Evolutionary conservation across 2,888 invertebrate species (phyloP), one percentile per base, ranked within the genome.

Genomic region (Brachypterus glaber): DNA sequence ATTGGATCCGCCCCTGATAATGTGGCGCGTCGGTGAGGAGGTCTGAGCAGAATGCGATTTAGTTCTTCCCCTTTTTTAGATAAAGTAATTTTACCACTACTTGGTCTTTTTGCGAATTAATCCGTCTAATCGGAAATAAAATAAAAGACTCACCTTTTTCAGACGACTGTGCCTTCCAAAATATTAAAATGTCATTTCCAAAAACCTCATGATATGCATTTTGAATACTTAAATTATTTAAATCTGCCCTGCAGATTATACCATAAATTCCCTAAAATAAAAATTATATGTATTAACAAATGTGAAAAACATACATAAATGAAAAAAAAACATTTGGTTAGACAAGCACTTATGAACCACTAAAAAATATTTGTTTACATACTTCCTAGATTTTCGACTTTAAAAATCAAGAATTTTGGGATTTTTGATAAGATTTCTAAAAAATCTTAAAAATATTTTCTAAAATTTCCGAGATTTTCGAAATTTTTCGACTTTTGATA

Each of bases 231-330:
- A 21, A 29, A 32, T 43, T 39, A 35, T 50, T 48, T 16, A 44
- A 26, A 12, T 44, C 45, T 27, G 48, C 44, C 40, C 48, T 53
- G 40, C 54, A 54, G 18, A 59, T 39, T 31, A 57, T 47, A 17
- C 51, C 50, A 44, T 59, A 60, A 14, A 53, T 55, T 41, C 46
- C 51, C 60, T 59, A 45, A 21, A 55, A 51, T 30, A 40, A 7
- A 37, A 13, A 29, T 9, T 17, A 5, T 34, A 27, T 34, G 27
- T 33, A 9, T 34, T 25, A 4, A 17, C 3, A 15, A n/a, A 8
- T 17, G 8, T 1, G 14, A 32, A 30, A 17, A 24, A 35, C 21
- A 18, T 7, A 12, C 26, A 21, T 14, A 9, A 17, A 17, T 21
- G 3, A 12, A 11, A 33, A 41, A 33, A 27, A 12, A 8, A 17